These are phyloP conservation scores for Hipposideros larvatus DNA, from an alignment of 2,797 vertebrate genomes.

Conservation along the genomic window DNA sequence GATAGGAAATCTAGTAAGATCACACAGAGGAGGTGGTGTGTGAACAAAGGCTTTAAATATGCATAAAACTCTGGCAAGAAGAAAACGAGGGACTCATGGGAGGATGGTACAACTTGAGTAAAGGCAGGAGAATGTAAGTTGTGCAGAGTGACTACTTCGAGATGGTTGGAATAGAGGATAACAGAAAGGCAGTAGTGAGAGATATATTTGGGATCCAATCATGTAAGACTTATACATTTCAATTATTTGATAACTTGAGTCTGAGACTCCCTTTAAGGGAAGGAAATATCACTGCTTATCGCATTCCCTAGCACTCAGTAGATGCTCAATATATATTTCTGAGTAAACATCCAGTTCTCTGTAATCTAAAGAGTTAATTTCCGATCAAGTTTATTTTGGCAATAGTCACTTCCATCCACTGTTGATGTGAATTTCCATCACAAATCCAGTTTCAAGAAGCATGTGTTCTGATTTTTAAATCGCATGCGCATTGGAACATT, in stretches of 20 bases:
- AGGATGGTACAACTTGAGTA: neutral
- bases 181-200: neutral
- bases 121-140: neutral
- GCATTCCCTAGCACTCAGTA: neutral
- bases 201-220: neutral
- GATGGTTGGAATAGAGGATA: neutral
- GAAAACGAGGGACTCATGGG: too few species aligned
- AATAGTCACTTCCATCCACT: neutral
- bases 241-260: neutral
- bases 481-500: neutral
- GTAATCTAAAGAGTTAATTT: neutral
- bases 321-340: neutral
- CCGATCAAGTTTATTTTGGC: neutral
- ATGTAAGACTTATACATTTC: neutral
- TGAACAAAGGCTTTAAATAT: neutral
- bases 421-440: constrained; percentile 1
- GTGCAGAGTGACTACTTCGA: neutral
- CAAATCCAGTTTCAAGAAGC: neutral
- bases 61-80: neutral
- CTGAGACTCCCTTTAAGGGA: neutral
- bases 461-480: constrained; percentile 17
- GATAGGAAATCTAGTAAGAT: neutral
- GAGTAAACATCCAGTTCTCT: neutral
- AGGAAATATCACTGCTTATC: neutral
- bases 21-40: neutral